phyloP scores from a whole-genome alignment of 2,113 vertebrate species.

The Corythaixoides concolor region DNA sequence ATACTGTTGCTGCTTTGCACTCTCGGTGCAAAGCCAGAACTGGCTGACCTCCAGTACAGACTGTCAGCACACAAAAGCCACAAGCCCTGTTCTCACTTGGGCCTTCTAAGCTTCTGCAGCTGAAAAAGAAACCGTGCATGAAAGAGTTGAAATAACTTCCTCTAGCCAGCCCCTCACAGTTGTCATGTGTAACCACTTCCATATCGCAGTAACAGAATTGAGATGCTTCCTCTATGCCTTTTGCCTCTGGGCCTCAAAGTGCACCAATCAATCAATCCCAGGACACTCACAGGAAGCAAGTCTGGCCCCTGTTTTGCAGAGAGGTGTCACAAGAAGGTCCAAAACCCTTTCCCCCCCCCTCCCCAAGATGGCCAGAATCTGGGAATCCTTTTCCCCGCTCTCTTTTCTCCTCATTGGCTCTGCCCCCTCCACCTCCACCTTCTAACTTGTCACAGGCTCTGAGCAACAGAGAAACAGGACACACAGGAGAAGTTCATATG shows the following conservation, averaged over 20 bases:
- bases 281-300: neutral
- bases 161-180: neutral
- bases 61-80: neutral
- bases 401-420: neutral
- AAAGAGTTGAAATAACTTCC: neutral
- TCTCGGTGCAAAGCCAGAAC: neutral
- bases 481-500: neutral
- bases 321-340: neutral
- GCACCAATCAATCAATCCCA: neutral
- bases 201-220: neutral
- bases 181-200: neutral
- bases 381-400: neutral
- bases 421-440: neutral
- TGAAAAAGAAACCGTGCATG: neutral
- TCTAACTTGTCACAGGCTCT: neutral
- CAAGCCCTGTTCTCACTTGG: neutral
- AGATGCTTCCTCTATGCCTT: neutral
- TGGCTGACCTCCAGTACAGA: neutral
- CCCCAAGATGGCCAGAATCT: neutral
- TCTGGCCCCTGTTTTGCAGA: neutral
- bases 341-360: neutral
- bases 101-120: neutral
- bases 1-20: neutral
- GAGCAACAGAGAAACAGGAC: neutral
- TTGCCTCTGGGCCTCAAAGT: neutral